Evolutionary conservation across 2,888 invertebrate species (phyloP), one percentile per base, ranked within the genome.

Genomic region (Eilema sororculum): DNA sequence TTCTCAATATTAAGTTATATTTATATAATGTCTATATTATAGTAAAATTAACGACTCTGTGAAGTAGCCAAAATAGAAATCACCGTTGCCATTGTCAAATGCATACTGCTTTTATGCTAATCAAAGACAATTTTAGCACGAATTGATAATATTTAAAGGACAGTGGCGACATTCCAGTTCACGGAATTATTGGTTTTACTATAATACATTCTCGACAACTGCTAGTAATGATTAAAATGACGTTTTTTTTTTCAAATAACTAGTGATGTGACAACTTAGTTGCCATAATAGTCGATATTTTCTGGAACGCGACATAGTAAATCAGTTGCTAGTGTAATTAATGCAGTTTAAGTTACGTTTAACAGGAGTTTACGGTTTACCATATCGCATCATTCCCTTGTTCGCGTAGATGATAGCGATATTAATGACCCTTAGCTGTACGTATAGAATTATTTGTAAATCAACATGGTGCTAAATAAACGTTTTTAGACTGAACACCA

Each of bases 331-430:
- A 79, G 74, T 73, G 41, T 71, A 58, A 67, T 74, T 78, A 75
- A 78, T 59, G 69, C 79, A 74, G 70, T 73, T 13, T 82, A 78
- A 78, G 72, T 79, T 73, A 80, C 69, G 20, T 76, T 77, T 84
- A 79, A 78, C 79, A 71, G 75, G 79, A 84, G 72, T 82, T 57
- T 82, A 84, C 80, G 83, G 72, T 82, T 57, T 82, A 84, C 80
- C 84, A 80, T 91, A 90, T 94, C 91, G 93, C 93, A 89, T 93
- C 94, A 94, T 94, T 94, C 94, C 94, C 91, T 86, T 84, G 85
- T 84, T 89, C 86, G 84, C 76, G 81, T 92, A 90, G 87, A 85
- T 90, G 92, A 92, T 92, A 93, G 93, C 93, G 91, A 92, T 91
- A 89, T 88, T 81, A 78, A 81, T 87, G 87, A 85, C 88, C 90